Base-by-base conservation (phyloP, 1,140 invertebrate species). In the Lucilia sericata region DNA sequence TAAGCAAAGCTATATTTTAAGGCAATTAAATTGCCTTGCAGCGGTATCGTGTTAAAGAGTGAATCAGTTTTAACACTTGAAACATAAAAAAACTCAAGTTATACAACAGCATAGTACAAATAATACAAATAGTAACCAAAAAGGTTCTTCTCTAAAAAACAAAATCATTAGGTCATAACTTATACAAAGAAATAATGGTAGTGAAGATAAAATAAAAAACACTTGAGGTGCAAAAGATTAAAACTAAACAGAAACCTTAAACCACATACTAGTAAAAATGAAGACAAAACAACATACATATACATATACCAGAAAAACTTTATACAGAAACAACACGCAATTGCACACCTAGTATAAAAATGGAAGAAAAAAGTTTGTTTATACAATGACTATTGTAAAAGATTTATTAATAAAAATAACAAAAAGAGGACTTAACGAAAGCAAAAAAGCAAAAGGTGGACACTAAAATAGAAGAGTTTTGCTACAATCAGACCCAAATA, bases 381-480 rank as follows among this genome's bases (percentile, higher is more conserved):
- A 80, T 49, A 80, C 76, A 80, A 80, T 80, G 76, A 80, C 76
- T 80, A 80, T 80, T 80, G 42, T 21, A 80, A 80, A 80, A 80
- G 76, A 80, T 80, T 80, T 80, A 80, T 80, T 80, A 80, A 80
- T 80, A 36, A 80, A 80, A 78, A 80, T 49, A 19, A 8, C 76
- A 47, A 80, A 49, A 12, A 21, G 60, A 21, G 60, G 60, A 70
- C 19, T 70, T 70, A 4, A 21, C 17, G 21, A 70, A n/a, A n/a
- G n/a, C n/a, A n/a, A n/a, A n/a, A n/a, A n/a, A n/a, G n/a, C n/a
- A 21, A 21, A 70, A 70, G 60, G 60, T 70, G 65, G 21, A 70
- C 65, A 70, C 65, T 70, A 12, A 25, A 70, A 70, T 21, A 70
- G 25, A 70, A 21, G 1, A 21, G 7, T 21, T 21, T 70, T 12